Evolutionary conservation across 2,113 vertebrate genomes (phyloP), one percentile per base, ranked within the genome.

Genomic region (Callopanchax toddi): DNA sequence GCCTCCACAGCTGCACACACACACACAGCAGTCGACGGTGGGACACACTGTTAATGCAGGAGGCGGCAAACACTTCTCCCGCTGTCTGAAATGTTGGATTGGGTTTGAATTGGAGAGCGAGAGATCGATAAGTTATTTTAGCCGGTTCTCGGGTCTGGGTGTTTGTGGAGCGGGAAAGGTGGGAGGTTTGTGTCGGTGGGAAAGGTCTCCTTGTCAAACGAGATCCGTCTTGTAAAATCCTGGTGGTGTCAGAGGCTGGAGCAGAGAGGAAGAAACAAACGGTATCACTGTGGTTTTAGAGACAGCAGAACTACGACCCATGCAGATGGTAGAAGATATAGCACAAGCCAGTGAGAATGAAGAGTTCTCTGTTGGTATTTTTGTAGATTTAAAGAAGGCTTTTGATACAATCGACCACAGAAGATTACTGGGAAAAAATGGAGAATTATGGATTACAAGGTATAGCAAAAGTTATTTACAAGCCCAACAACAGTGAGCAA

Each of bases 21-120:
- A 46, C 39, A 55, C 54, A 55, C 49, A 59, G 20, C 3, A 1
- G 22, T 23, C 42, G 25, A 36, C 66, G 39, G 13, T 6, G 11
- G 50, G 46, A 77, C 50, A 65, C 51, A 29, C 44, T 65, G 70
- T 57, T 77, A 62, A 85, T 74, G 54, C 44, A 37, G 20, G 29
- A 20, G 54, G 43, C 16, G 4, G 46, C 51, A 56, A 81, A 60
- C 67, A 37, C 39, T 67, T 79, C 53, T 39, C 61, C 66, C 26
- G 10, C 50, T 39, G 57, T 73, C 75, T 82, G 92, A 89, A 52
- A 60, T 62, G 61, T 78, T 62, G 59, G 61, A 82, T 74, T 55
- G 58, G 57, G 53, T 76, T 84, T 73, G 66, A 78, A 71, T 65
- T 12, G 44, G 40, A 44, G 43, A 49, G 50, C 58, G 32, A 43